Conservation (phyloP, 2,888 invertebrate species). For the Ophion ellenae region DNA sequence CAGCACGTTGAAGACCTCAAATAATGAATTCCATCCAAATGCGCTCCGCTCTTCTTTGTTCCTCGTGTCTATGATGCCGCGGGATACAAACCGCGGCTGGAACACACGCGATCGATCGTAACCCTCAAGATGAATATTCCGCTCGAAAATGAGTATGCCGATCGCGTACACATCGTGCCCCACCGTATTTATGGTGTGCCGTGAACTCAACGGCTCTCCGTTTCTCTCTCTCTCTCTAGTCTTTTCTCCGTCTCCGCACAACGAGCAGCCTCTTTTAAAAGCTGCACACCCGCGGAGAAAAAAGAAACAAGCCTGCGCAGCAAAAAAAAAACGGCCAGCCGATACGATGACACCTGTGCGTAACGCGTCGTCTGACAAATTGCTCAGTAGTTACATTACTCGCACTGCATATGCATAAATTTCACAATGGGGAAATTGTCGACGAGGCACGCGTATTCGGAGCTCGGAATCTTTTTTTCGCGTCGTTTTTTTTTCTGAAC, state of each 20-base stretch:
- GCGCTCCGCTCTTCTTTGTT: constrained; percentile 6
- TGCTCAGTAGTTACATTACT: constrained; percentile 31
- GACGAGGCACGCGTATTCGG: constrained; percentile 12
- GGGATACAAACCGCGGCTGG: neutral
- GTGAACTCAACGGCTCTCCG: constrained; percentile 34
- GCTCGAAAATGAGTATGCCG: constrained; percentile 31
- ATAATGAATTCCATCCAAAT: neutral
- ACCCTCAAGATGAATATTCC: constrained; percentile 57
- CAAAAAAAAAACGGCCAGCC: constrained; percentile 19
- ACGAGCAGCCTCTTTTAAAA: neutral
- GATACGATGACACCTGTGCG: constrained; percentile 57
- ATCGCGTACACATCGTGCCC: neutral
- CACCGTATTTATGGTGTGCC: constrained; percentile 17
- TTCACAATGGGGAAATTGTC: constrained; percentile 46
- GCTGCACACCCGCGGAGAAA: neutral
- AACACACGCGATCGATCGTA: constrained; percentile 6
- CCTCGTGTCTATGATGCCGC: constrained; percentile 38
- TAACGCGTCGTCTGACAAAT: constrained; percentile 62
- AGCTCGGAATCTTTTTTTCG: constrained; percentile 45
- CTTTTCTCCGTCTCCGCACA: neutral
- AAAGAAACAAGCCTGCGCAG: constrained; percentile 3
- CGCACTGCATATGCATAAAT: constrained; percentile 39
- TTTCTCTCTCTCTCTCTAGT: neutral
- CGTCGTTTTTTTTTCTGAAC: constrained; percentile 31
- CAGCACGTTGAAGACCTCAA: neutral